Evolutionary conservation across 2,113 vertebrate species (phyloP).

Genomic region (human): DNA sequence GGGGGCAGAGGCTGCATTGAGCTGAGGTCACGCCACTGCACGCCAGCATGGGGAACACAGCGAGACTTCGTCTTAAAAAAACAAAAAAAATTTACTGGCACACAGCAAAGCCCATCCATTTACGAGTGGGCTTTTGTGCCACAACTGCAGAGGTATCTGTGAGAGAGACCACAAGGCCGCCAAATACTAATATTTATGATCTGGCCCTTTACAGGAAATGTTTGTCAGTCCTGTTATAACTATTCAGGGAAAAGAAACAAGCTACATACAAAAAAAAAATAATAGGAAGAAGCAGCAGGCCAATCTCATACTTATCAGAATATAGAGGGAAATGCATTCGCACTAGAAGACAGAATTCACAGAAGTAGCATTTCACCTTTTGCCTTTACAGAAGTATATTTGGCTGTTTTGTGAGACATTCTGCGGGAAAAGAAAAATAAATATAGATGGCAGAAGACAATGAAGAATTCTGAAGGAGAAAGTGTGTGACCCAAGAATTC

Average conservation of each 20-base stretch:
- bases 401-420: neutral
- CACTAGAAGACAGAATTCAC: neutral
- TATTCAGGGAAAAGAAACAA: neutral
- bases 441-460: neutral
- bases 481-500: neutral
- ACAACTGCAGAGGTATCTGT: neutral
- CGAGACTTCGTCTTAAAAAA: too few relatives aligned
- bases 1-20: too few relatives aligned
- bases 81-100: neutral
- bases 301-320: neutral
- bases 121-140: neutral
- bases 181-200: neutral
- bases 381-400: neutral
- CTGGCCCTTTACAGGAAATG: neutral
- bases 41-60: too few relatives aligned
- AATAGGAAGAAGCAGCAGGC: neutral
- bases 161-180: neutral
- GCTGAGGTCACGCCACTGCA: too few relatives aligned
- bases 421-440: neutral
- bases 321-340: neutral
- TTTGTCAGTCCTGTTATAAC: neutral
- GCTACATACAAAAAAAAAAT: neutral
- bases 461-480: neutral
- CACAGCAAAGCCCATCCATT: neutral
- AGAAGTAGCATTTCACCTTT: neutral